A percentile compares a stretch with the other conserved stretches of the same genome.
These are phyloP conservation scores for Phataginus tetradactyla DNA, from an alignment of 2,797 vertebrate species.

Conservation along the genomic window DNA sequence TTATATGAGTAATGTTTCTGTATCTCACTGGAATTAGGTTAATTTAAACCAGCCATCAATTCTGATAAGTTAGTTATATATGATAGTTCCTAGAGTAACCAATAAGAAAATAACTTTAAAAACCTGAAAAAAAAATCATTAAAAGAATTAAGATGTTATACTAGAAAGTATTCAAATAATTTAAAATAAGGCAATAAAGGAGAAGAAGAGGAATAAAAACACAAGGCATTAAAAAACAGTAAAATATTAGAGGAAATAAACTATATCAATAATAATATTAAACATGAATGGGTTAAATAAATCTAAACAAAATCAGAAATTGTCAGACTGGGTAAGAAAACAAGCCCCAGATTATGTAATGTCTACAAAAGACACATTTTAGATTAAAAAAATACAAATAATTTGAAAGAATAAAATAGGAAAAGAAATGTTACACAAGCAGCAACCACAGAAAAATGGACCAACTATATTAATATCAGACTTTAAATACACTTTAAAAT, in stretches of 20 bases:
- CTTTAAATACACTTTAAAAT: neutral
- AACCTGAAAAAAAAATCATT: neutral
- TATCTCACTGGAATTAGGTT: neutral
- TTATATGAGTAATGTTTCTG: neutral
- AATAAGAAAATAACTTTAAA: neutral
- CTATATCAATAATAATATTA: neutral
- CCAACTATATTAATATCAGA: neutral
- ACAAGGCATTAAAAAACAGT: neutral
- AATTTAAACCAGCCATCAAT: neutral
- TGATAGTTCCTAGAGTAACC: neutral
- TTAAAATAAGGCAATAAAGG: neutral
- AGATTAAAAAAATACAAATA: neutral
- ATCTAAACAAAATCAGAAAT: neutral
- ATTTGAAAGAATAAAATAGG: neutral
- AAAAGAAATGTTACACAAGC: neutral
- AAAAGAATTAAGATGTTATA: neutral
- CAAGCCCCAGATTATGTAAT: neutral
- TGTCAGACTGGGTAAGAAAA: neutral
- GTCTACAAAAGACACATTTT: neutral
- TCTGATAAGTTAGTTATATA: neutral
- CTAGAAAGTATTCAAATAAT: neutral
- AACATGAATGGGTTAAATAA: neutral
- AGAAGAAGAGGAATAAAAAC: neutral
- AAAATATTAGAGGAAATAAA: neutral
- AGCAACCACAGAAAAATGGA: neutral